A percentile compares a stretch with the other conserved stretches of the same genome.
Conservation (phyloP, 2,888 invertebrate species). For the Deilephila elpenor region DNA sequence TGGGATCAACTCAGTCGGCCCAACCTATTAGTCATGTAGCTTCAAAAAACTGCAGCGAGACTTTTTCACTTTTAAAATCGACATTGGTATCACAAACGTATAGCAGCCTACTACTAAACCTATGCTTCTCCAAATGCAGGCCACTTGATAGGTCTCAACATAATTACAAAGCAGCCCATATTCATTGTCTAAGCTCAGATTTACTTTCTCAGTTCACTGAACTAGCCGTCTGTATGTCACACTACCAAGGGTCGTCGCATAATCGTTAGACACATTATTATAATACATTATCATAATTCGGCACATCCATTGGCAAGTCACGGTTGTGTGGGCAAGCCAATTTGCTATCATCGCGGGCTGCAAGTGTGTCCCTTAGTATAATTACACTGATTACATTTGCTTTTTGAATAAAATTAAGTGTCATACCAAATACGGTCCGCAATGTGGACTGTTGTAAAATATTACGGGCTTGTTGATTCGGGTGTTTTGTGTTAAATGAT, state of each 20-base stretch:
- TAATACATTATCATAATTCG: slow-evolving; percentile 70
- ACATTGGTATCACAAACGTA: no score
- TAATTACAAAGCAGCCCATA: no score
- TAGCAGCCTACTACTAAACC: no score
- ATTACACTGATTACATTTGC: slow-evolving; percentile 54
- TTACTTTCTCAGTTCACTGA: slow-evolving; percentile 29
- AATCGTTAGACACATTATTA: slow-evolving; percentile 66
- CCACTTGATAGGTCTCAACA: no score
- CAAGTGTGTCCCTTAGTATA: slow-evolving; percentile 53
- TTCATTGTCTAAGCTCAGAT: neutral
- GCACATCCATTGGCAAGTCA: slow-evolving; percentile 57
- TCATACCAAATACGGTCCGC: slow-evolving; percentile 20
- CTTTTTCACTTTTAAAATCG: no score
- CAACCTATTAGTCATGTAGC: no score
- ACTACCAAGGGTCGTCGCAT: slow-evolving; percentile 48
- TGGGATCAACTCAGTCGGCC: no score
- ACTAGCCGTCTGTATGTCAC: slow-evolving; percentile 46
- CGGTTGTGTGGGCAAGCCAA: slow-evolving; percentile 48
- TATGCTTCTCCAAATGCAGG: no score
- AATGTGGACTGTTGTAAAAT: slow-evolving; percentile 16
- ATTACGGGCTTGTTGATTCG: neutral
- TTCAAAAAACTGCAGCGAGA: no score
- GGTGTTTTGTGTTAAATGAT: slow-evolving; percentile 18
- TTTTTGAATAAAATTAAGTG: slow-evolving; percentile 27
- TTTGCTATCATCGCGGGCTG: slow-evolving; percentile 53